These are phyloP conservation scores for Euglossa dilemma DNA, from an alignment of 1,140 invertebrate genomes.

Conservation along the genomic window DNA sequence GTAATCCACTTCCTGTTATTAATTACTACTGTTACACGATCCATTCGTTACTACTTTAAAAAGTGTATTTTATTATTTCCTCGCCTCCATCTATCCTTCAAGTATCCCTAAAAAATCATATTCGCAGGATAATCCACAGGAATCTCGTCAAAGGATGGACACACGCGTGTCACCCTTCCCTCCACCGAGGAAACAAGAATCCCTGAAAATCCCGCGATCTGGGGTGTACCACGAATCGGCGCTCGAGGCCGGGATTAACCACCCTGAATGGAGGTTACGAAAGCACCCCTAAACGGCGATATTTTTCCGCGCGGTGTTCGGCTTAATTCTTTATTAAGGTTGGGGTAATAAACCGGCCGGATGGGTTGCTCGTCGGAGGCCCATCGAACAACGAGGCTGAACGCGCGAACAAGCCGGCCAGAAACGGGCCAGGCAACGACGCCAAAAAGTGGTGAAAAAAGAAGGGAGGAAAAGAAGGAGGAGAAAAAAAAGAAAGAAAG, in stretches of 20 bases:
- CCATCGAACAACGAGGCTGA: conserved; percentile 7
- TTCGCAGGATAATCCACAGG: too few relatives aligned
- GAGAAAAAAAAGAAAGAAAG: not conserved
- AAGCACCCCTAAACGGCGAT: conserved; percentile 30
- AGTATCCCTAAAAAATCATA: too few relatives aligned
- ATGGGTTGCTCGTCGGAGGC: not conserved
- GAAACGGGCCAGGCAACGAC: not conserved
- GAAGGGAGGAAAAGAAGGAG: too few relatives aligned
- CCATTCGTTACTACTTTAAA: too few relatives aligned
- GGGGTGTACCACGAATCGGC: not conserved
- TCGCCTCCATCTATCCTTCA: too few relatives aligned
- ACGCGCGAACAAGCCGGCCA: conserved; percentile 11
- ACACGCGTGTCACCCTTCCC: not conserved
- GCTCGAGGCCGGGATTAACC: not conserved
- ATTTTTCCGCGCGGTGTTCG: conserved; percentile 10
- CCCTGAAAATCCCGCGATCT: not conserved
- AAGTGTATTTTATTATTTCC: not conserved
- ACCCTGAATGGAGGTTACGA: conserved; percentile 21
- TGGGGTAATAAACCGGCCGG: conserved; percentile 28
- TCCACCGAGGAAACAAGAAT: not conserved
- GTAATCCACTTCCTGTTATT: too few relatives aligned
- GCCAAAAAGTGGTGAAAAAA: too few relatives aligned
- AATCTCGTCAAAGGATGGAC: not conserved
- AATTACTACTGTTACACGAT: too few relatives aligned
- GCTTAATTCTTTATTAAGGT: conserved; percentile 40